Evolutionary conservation across 2,113 vertebrate species (phyloP), one percentile per base, ranked within the genome.

Genomic region (Apaloderma vittatum): DNA sequence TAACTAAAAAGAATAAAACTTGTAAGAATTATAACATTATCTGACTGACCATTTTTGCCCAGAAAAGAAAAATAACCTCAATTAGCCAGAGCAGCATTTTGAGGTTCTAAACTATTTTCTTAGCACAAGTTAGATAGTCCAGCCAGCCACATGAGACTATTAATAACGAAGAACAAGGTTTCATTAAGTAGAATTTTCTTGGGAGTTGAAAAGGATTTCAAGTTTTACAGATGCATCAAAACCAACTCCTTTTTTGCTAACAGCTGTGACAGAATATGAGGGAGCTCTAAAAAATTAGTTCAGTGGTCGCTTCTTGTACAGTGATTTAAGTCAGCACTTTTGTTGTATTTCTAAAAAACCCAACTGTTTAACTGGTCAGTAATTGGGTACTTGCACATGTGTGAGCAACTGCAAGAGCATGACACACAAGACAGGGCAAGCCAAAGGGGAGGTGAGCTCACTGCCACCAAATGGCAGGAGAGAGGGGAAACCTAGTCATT

Each of bases 381-480:
- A 59, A 9, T 37, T 52, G n/a, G 73, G 26, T 26, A 54, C 34
- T 88, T 0, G 0, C 13, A 18, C 8, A 14, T 19, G 34, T 1
- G 15, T 30, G 15, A 80, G 29, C 83, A 66, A 36, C 12, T 30
- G 52, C 20, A 46, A 14, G 27, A 48, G 26, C 3, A 24, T 45
- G 89, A 59, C 26, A 37, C 62, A 45, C 10, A 61, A 63, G 32
- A 10, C 36, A 29, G 58, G 13, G 34, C 0, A 20, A 86, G 62
- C 27, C 40, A 40, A 37, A 80, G 72, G 63, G 55, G 23, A 95
- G 62, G 15, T 20, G 49, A 93, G 36, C 46, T 95, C 81, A 30
- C 11, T 79, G 75, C 19, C 62, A 82, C 34, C 75, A 61, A n/a
- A 83, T 52, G 54, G 46, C 54, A 72, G n/a, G 24, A 66, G 45